These are phyloP conservation scores for Pangasianodon hypophthalmus DNA, from an alignment of 2,113 vertebrate species.

Conservation along the genomic window DNA sequence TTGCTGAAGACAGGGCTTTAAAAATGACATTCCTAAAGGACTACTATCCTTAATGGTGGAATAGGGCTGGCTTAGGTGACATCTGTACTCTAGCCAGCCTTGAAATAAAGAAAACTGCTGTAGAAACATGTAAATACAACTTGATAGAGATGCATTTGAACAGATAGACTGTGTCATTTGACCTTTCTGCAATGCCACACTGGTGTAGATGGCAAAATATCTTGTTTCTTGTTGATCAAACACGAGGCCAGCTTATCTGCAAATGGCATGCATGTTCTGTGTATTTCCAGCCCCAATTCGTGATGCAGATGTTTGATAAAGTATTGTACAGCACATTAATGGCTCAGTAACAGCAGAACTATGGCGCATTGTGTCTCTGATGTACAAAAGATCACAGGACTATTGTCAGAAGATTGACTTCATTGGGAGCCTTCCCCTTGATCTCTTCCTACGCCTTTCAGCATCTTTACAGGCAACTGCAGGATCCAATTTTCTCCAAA, in stretches of 20 bases:
- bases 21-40: slow-evolving; percentile 10
- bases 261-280: background rate
- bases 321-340: background rate
- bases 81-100: slow-evolving; percentile 13
- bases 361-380: background rate
- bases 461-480: slow-evolving; percentile 38
- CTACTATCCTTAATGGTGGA: background rate
- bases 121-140: background rate
- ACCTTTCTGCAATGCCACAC: background rate
- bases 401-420: slow-evolving; percentile 41
- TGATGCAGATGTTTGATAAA: background rate
- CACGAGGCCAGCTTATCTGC: too few relatives aligned
- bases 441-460: slow-evolving; percentile 43
- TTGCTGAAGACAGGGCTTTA: slow-evolving; percentile 1
- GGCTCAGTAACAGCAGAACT: background rate
- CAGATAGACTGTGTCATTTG: background rate
- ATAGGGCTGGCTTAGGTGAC: background rate
- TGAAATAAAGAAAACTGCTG: slow-evolving; percentile 17
- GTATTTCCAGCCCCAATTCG: background rate
- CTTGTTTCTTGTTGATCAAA: too few relatives aligned
- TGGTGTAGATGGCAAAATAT: background rate
- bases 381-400: slow-evolving; percentile 37
- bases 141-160: slow-evolving; percentile 24
- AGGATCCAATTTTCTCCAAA: slow-evolving; percentile 49
- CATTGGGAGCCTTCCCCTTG: slow-evolving; percentile 38